Evolutionary conservation across 2,888 invertebrate species (phyloP).

Genomic region (Drosophila anomelani): DNA sequence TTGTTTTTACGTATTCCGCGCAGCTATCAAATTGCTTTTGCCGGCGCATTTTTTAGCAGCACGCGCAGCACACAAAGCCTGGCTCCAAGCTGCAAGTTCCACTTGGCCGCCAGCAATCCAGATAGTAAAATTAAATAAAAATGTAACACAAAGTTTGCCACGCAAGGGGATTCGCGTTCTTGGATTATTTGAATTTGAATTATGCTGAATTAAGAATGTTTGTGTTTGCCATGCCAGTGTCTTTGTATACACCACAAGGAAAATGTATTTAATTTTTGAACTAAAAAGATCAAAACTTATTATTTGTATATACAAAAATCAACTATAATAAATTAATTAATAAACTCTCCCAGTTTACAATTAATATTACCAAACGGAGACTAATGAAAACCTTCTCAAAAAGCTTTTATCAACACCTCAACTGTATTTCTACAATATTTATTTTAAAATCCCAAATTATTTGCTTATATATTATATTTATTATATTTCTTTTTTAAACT

Average conservation of each 20-base stretch:
- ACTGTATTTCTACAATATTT: background rate
- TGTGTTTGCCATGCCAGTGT: constrained; percentile 51
- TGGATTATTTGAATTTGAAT: constrained; percentile 76
- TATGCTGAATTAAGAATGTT: constrained; percentile 77
- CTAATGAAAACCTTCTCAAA: background rate
- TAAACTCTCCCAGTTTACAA: too few species aligned
- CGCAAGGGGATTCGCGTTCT: constrained; percentile 27
- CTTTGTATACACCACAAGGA: constrained; percentile 2
- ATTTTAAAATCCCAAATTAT: background rate
- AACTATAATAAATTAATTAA: too few species aligned
- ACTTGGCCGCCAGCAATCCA: constrained; percentile 49
- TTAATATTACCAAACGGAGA: too few species aligned
- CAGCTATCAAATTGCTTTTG: constrained; percentile 79
- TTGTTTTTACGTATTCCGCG: constrained; percentile 78
- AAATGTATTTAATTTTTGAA: background rate
- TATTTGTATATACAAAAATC: too few species aligned
- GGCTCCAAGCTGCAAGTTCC: constrained; percentile 37
- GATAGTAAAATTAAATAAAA: constrained; percentile 79
- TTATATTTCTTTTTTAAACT: background rate
- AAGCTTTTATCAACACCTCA: background rate
- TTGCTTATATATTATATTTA: too few species aligned
- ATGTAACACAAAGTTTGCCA: constrained; percentile 74
- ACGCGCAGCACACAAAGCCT: constrained; percentile 62
- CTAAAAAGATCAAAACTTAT: too few species aligned
- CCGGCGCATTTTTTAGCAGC: constrained; percentile 77